Conservation (phyloP, 2,797 vertebrate genomes). For the Clamator glandarius region DNA sequence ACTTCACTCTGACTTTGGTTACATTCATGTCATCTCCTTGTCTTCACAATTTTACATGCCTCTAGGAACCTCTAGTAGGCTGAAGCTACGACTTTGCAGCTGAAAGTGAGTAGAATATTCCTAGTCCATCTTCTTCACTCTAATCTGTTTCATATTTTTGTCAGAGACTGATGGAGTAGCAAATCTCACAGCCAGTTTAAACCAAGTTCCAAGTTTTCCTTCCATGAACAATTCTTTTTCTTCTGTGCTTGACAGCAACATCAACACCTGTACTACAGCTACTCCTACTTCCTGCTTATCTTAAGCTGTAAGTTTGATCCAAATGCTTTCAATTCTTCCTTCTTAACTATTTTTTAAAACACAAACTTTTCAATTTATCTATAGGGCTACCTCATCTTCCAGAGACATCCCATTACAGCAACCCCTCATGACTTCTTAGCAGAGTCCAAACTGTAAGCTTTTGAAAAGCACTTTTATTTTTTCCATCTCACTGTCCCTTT, state of each 20-base stretch:
- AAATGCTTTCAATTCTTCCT: not conserved
- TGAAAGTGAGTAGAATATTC: constrained; percentile 44
- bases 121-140: not conserved
- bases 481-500: not conserved
- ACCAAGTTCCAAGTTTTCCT: constrained; percentile 27
- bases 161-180: not conserved
- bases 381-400: not conserved
- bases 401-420: not conserved
- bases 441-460: not conserved
- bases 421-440: not conserved
- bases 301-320: not conserved
- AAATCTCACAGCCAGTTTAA: constrained; percentile 13
- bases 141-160: constrained; percentile 16
- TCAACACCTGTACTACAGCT: not conserved
- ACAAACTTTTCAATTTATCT: not conserved
- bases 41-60: constrained; percentile 12
- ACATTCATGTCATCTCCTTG: not conserved
- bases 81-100: constrained; percentile 6
- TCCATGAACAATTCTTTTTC: constrained; percentile 43
- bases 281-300: not conserved
- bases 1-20: not conserved
- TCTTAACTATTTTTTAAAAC: not conserved
- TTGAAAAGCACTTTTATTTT: not conserved
- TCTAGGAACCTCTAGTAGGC: not conserved
- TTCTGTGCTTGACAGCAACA: not conserved